Base-by-base conservation (phyloP, 2,113 vertebrate species). In the Amphiprion percula region DNA sequence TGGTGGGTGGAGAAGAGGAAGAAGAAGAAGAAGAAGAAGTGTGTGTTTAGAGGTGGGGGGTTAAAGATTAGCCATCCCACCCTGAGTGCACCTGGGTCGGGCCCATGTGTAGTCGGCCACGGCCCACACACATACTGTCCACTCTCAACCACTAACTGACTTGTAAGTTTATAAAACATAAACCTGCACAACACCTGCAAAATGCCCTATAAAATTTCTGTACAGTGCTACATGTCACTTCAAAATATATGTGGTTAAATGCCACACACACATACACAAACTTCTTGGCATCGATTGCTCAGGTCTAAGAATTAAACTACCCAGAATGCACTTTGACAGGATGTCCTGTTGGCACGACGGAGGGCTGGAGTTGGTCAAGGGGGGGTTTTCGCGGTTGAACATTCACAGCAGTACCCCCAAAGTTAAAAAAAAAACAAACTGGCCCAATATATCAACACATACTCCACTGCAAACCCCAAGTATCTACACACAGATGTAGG, bases 61-160 rank as follows among this genome's bases (percentile, higher is more conserved):
- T 87, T 92, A 88, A 90, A 91, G 85, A 92, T 92, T 91, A 92
- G 83, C 91, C 58, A 87, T 79, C 84, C 72, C 88, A 86, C 86
- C 80, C 80, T 80, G 33, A 77, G 69, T 87, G 76, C 74, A 89
- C 87, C 84, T 92, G 85, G 90, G 82, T 85, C 63, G 69, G 85
- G 80, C 80, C 70, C 67, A 59, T 73, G 50, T 60, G 74, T 84
- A 59, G 69, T 69, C 39, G 44, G 49, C 64, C 50, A 41, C 4
- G 7, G 82, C 83, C 77, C 88, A 81, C 85, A 87, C 88, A 85
- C 80, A 81, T 16, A 72, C 37, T 63, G 28, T 19, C 50, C 26
- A 60, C 65, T 60, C 63, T 82, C 61, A 70, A 59, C n/a, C 70
- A 52, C 55, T 23, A 72, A 80, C 30, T 37, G 23, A 49, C 54